A percentile compares a stretch with the other conserved stretches of the same genome.
Evolutionary conservation across 1,140 invertebrate genomes (phyloP).

Genomic region (Littorina saxatilis): DNA sequence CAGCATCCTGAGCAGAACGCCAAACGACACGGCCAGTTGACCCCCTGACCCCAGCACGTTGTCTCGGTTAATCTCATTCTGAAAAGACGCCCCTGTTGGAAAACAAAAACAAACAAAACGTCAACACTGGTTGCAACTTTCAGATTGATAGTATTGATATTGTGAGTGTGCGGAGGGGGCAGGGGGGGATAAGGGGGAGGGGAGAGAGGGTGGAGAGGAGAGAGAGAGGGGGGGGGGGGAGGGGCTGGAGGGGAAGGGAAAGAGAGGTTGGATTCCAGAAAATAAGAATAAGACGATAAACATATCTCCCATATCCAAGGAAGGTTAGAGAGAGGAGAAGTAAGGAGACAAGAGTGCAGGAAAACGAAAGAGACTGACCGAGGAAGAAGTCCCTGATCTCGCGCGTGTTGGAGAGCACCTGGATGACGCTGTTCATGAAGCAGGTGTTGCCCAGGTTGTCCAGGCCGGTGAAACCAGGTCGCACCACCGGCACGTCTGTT

Average conservation of each 20-base stretch:
- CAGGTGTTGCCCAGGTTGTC: conserved; percentile 76
- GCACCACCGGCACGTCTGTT: conserved; percentile 42
- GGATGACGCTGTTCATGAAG: conserved; percentile 77
- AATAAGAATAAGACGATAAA: no score
- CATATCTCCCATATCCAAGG: no score
- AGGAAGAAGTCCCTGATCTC: conserved; percentile 76
- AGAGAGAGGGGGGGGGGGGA: no score
- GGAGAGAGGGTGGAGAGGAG: no score
- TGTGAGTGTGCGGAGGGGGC: no score
- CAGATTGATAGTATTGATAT: no score
- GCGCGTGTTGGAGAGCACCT: conserved; percentile 75
- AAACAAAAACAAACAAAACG: not conserved
- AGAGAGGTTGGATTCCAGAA: no score
- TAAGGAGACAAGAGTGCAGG: no score
- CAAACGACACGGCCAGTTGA: conserved; percentile 76
- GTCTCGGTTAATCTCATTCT: conserved; percentile 73
- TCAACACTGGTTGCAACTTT: not conserved
- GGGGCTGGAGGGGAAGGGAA: no score
- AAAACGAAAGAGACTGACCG: no score
- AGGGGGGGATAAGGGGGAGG: no score
- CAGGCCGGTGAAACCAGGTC: conserved; percentile 70
- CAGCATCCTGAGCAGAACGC: conserved; percentile 71
- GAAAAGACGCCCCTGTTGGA: conserved; percentile 58
- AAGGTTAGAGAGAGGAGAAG: no score
- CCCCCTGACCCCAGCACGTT: conserved; percentile 75